These are phyloP conservation scores for Umimayanthus kanabou DNA, from an alignment of 92 coral and sea anemone genomes.

Conservation along the genomic window DNA sequence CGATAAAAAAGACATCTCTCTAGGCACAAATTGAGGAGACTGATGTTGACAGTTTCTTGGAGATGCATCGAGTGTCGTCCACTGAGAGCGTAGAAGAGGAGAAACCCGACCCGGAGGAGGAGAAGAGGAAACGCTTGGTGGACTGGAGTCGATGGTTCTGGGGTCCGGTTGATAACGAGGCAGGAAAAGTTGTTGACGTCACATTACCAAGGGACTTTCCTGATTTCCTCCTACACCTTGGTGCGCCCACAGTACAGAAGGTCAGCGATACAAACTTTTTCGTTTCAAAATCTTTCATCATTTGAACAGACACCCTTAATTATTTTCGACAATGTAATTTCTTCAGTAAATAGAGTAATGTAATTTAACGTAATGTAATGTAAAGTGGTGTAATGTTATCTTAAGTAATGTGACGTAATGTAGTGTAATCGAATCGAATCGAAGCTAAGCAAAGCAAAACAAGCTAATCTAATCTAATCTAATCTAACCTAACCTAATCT, in stretches of 20 bases:
- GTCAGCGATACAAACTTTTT: neutral
- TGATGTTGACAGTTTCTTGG: slow-evolving; percentile 74
- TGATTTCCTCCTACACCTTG: slow-evolving; percentile 17
- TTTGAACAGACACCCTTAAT: neutral
- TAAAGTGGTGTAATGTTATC: no score
- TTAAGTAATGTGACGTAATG: no score
- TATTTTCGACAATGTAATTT: neutral
- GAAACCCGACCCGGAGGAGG: slow-evolving; percentile 44
- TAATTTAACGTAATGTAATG: no score
- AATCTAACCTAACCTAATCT: neutral
- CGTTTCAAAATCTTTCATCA: no score
- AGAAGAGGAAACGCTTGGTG: slow-evolving; percentile 47
- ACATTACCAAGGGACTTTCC: slow-evolving; percentile 27
- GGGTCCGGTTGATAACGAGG: slow-evolving; percentile 55
- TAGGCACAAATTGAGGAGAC: slow-evolving; percentile 28
- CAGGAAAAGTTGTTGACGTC: slow-evolving; percentile 17
- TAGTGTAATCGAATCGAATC: no score
- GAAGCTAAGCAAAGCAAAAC: no score
- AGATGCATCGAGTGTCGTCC: slow-evolving; percentile 66
- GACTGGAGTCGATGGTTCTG: slow-evolving; percentile 83
- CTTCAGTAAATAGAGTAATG: no score
- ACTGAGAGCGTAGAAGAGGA: slow-evolving; percentile 66
- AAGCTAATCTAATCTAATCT: no score
- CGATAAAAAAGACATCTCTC: neutral
- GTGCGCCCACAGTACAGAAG: slow-evolving; percentile 30